Evolutionary conservation across 1,140 invertebrate species (phyloP).

Genomic region (Drosophila nannoptera): DNA sequence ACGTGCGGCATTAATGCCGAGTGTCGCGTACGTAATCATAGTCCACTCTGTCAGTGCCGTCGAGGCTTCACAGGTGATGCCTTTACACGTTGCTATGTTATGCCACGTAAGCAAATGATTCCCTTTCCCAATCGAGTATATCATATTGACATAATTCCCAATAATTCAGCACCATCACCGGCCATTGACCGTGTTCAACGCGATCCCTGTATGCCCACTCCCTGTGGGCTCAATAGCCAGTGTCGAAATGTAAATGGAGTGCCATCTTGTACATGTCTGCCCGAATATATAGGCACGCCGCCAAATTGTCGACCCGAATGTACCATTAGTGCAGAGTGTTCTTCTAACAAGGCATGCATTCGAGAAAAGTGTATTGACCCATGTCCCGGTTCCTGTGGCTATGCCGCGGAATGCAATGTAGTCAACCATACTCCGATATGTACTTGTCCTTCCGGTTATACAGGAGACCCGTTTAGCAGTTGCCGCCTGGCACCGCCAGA

Average conservation of each 20-base stretch:
- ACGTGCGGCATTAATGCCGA: constrained; percentile 85
- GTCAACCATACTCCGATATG: constrained; percentile 92
- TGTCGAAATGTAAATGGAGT: constrained; percentile 86
- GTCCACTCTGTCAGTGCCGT: constrained; percentile 84
- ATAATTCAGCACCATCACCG: constrained; percentile 55
- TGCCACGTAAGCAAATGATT: constrained; percentile 80
- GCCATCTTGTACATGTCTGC: constrained; percentile 88
- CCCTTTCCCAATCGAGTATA: not conserved
- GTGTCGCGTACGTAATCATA: constrained; percentile 86
- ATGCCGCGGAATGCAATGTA: constrained; percentile 89
- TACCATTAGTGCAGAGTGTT: constrained; percentile 89
- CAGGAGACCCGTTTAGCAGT: constrained; percentile 90
- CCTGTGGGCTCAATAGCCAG: constrained; percentile 87
- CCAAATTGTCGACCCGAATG: constrained; percentile 91
- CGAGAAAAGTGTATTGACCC: constrained; percentile 92
- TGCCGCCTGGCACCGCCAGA: constrained; percentile 81
- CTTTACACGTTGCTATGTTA: constrained; percentile 82
- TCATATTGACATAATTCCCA: not conserved
- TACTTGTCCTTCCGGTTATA: constrained; percentile 86
- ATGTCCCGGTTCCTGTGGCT: constrained; percentile 89
- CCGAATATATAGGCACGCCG: constrained; percentile 86
- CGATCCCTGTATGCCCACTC: constrained; percentile 86
- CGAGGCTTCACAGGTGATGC: constrained; percentile 84
- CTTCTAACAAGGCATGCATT: constrained; percentile 88
- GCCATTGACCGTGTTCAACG: constrained; percentile 79